These are phyloP conservation scores for Seira musarum DNA, from an alignment of 2,888 invertebrate genomes.

Conservation along the genomic window DNA sequence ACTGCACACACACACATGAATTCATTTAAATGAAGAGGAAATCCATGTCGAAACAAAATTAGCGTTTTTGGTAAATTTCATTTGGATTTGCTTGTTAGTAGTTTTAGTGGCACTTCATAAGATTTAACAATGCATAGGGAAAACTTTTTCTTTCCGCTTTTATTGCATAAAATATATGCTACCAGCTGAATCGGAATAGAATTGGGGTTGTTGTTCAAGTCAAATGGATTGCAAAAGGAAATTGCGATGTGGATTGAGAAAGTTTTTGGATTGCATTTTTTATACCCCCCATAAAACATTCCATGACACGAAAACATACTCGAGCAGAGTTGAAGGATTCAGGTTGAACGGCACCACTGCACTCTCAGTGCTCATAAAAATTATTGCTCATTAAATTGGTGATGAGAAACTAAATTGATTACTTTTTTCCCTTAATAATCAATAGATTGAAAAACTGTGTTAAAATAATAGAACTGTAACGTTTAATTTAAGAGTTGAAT, in stretches of 20 bases:
- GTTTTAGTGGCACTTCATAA: neutral
- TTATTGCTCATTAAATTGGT: too few relatives aligned
- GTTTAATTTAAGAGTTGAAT: too few relatives aligned
- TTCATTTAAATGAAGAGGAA: neutral
- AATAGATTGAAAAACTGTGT: too few relatives aligned
- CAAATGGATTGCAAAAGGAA: neutral
- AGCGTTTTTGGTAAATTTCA: neutral
- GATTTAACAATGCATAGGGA: too few relatives aligned
- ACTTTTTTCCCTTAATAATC: too few relatives aligned
- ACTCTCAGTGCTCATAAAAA: too few relatives aligned
- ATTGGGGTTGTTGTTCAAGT: too few relatives aligned
- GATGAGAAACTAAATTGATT: too few relatives aligned
- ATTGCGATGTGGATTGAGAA: neutral
- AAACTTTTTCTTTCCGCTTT: too few relatives aligned
- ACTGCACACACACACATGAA: too few relatives aligned
- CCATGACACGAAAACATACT: neutral
- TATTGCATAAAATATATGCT: neutral
- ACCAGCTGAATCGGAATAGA: neutral
- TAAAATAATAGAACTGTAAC: too few relatives aligned
- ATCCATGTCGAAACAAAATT: neutral
- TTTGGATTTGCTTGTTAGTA: neutral
- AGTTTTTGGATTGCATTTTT: neutral
- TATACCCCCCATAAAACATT: neutral
- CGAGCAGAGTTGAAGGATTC: neutral
- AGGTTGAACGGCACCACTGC: neutral